Evolutionary conservation across 2,113 vertebrate genomes (phyloP).

Genomic region (Nothoprocta pentlandii): DNA sequence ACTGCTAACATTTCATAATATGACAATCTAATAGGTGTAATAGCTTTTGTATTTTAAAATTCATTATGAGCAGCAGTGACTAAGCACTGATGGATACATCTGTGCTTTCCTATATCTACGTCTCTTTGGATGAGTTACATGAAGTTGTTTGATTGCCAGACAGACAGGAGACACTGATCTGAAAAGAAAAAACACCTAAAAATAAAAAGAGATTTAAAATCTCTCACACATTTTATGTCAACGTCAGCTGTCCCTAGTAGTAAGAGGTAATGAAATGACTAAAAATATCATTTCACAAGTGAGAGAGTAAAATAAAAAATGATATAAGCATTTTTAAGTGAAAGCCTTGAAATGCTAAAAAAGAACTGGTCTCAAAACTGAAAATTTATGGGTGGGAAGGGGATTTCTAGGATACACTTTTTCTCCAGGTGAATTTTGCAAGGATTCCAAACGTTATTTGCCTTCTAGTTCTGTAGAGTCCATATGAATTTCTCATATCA

Average conservation of each 20-base stretch:
- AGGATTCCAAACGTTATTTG: conserved; percentile 36
- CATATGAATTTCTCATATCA: conserved; percentile 37
- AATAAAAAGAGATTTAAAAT: not conserved
- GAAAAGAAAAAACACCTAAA: not conserved
- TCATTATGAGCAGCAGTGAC: conserved; percentile 35
- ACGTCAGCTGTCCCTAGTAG: not conserved
- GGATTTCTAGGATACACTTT: conserved; percentile 48
- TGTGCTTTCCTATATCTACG: conserved; percentile 16
- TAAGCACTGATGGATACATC: conserved; percentile 6
- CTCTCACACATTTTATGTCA: not conserved
- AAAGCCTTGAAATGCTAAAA: conserved; percentile 22
- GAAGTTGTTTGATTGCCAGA: not conserved
- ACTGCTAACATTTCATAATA: conserved; percentile 44
- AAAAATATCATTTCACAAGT: not conserved
- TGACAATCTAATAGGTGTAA: conserved; percentile 41
- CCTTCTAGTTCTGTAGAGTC: conserved; percentile 59
- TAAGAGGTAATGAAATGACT: not conserved
- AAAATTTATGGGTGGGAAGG: conserved; percentile 14
- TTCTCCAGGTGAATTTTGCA: conserved; percentile 52
- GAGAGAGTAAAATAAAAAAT: not conserved
- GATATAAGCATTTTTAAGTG: not conserved
- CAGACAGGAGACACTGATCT: not conserved
- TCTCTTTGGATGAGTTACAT: conserved; percentile 18
- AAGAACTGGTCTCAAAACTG: conserved; percentile 12
- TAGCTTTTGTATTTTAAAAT: conserved; percentile 41